Conservation (phyloP, 2,888 invertebrate species). For the Conops quadrifasciatus region DNA sequence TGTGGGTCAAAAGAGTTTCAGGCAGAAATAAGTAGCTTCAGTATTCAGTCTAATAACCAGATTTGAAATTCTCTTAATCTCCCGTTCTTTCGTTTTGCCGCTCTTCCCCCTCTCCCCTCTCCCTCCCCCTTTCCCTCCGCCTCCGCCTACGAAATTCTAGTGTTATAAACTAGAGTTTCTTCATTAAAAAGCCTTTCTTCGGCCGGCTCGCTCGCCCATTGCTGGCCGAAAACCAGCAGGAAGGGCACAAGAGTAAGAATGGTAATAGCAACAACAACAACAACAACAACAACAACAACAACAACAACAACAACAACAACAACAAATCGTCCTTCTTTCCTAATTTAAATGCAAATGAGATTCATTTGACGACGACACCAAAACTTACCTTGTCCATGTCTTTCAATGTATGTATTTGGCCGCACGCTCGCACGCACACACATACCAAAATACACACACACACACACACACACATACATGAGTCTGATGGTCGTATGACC, state of each 20-base stretch:
- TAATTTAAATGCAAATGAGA: conserved; percentile 51
- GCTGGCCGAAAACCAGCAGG: conserved; percentile 17
- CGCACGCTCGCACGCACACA: conserved; percentile 16
- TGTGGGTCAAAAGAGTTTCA: neutral
- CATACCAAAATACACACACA: conserved; percentile 15
- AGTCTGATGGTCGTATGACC: no score
- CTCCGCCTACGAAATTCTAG: neutral
- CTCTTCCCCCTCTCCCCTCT: neutral
- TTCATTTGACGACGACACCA: conserved; percentile 45
- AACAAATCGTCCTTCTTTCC: conserved; percentile 43
- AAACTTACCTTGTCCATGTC: conserved; percentile 41
- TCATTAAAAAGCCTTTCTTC: conserved; percentile 39
- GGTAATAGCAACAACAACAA: conserved; percentile 22
- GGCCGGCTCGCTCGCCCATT: neutral
- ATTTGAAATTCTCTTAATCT: conserved; percentile 45
- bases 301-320: conserved; percentile 21
- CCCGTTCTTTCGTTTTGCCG: conserved; percentile 17
- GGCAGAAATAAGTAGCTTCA: neutral
- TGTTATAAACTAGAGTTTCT: conserved; percentile 35
- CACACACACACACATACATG: conserved; percentile 10
- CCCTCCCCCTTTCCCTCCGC: neutral
- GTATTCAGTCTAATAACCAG: conserved; percentile 39
- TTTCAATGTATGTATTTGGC: conserved; percentile 36
- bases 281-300: conserved; percentile 21
- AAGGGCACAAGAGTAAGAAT: conserved; percentile 20